A percentile compares a stretch with the other conserved stretches of the same genome.
Evolutionary conservation across 2,888 invertebrate species (phyloP).

Genomic region (Mythimna albipuncta): DNA sequence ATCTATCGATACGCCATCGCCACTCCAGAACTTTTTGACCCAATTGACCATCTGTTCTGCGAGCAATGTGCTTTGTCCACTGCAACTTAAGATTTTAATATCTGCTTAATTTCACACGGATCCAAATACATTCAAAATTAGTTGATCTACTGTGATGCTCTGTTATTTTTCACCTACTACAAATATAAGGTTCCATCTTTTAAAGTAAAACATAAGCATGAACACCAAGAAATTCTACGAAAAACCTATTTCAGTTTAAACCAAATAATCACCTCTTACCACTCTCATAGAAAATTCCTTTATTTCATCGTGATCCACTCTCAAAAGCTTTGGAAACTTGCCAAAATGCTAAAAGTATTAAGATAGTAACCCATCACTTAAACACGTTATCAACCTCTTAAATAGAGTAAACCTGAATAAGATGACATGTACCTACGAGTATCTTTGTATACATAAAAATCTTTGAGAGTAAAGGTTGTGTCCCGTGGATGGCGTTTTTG

Average conservation of each 20-base stretch:
- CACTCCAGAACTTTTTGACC: too few relatives aligned
- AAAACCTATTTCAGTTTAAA: not conserved
- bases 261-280: conserved; percentile 15
- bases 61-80: too few relatives aligned
- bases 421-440: conserved; percentile 34
- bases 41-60: too few relatives aligned
- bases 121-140: too few relatives aligned
- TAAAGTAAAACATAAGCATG: too few relatives aligned
- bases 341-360: conserved; percentile 37
- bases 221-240: too few relatives aligned
- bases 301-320: conserved; percentile 19
- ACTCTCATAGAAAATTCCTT: conserved; percentile 8
- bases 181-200: too few relatives aligned
- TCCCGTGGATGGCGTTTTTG: not conserved
- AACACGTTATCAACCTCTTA: conserved; percentile 46
- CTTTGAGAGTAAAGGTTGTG: conserved; percentile 5
- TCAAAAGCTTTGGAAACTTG: conserved; percentile 26
- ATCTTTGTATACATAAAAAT: conserved; percentile 13
- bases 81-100: too few relatives aligned
- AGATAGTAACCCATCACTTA: conserved; percentile 35
- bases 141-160: too few relatives aligned
- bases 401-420: conserved; percentile 45
- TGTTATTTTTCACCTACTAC: too few relatives aligned
- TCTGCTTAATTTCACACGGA: too few relatives aligned
- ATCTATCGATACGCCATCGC: too few relatives aligned